Base-by-base conservation (phyloP, 2,888 invertebrate genomes). In the Pherbina coryleti region DNA sequence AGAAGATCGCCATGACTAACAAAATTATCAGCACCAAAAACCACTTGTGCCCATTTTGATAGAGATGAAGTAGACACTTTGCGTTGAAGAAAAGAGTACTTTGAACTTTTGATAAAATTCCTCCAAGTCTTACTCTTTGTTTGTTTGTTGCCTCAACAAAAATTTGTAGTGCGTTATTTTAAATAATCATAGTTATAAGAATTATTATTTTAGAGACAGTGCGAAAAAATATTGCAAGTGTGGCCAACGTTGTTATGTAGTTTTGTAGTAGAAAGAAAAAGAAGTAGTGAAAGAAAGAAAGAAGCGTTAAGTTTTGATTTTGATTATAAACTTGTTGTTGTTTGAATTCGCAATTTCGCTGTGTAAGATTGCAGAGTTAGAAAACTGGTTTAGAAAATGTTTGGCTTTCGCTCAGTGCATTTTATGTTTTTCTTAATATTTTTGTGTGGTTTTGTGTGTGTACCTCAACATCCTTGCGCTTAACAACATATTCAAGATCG, bases 391-490 rank as follows among this genome's bases (percentile, higher is more conserved):
- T 44, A 44, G 44, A 44, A 44, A 44, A 11, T 44, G 11, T 44
- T 55, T 51, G 49, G 55, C 44, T 28, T 55, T 19, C 5, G 74
- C 51, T 60, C 19, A 57, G 55, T 55, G 60, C 57, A 72, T 66
- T 22, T 14, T 75, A 66, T 69, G 69, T 66, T 67, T 66, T 76
- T 74, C 17, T 49, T 37, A 75, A 44, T 70, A 55, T 66, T 74
- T 62, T 79, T 81, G 80, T 75, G 75, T 75, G 76, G 64, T 80
- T 72, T 77, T 81, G 79, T 87, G 82, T 86, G 89, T 93, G 93
- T 95, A 98, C 98, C 97, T 98, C 97, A 91, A 94, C 95, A 92
- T 99, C 99, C 95, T 99, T 99, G 93, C 96, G 95, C 92, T 96
- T 96, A 91, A 98, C 98, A 92, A 96, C 92, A 93, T 96, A 95